A percentile compares a stretch with the other conserved stretches of the same genome.
These are phyloP conservation scores for Silurus asotus DNA, from an alignment of 2,113 vertebrate species.

Conservation along the genomic window DNA sequence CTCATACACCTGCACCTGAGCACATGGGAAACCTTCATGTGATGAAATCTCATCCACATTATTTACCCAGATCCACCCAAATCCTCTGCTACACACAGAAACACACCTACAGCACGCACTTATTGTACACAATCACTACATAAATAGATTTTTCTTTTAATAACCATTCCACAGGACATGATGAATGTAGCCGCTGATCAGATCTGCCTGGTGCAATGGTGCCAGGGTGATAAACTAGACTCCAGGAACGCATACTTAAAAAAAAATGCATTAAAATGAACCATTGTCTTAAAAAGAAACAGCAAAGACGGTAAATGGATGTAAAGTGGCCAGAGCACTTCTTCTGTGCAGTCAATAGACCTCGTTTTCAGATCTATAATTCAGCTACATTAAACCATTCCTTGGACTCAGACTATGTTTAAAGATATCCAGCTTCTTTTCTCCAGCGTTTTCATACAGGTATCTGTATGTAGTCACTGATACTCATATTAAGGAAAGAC, in stretches of 20 bases:
- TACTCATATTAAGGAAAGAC: no score
- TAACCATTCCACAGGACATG: not conserved
- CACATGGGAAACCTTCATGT: not conserved
- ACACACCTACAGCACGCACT: not conserved
- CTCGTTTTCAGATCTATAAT: not conserved
- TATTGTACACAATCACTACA: not conserved
- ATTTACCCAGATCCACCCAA: not conserved
- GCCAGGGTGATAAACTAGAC: not conserved
- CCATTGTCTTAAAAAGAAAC: not conserved
- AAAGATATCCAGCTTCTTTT: not conserved
- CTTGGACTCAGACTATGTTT: not conserved
- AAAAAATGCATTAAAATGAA: not conserved
- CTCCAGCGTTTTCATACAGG: not conserved
- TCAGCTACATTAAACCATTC: not conserved
- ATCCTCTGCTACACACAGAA: not conserved
- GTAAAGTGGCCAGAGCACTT: not conserved
- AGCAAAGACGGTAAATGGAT: not conserved
- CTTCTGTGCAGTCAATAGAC: not conserved
- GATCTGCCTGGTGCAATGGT: no score
- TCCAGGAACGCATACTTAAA: not conserved
- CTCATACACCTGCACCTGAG: constrained; percentile 1
- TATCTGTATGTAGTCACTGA: not conserved
- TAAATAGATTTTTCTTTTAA: not conserved
- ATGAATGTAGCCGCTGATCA: not conserved
- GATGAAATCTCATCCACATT: constrained; percentile 7